Evolutionary conservation across 2,888 invertebrate genomes (phyloP).

Genomic region (Cosmia trapezina): DNA sequence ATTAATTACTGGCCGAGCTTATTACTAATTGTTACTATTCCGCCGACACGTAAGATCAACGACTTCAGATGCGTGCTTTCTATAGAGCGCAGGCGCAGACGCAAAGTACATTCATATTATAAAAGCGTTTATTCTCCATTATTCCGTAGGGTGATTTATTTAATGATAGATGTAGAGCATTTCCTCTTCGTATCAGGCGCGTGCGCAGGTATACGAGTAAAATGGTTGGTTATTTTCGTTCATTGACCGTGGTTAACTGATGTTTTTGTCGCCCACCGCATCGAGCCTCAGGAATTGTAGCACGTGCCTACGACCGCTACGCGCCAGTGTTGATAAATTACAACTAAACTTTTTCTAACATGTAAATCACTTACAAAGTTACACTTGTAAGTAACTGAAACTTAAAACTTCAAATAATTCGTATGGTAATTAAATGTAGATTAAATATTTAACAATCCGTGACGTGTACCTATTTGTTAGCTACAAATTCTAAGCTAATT

Average conservation of each 20-base stretch:
- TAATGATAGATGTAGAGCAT: conserved; percentile 68
- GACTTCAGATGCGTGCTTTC: conserved; percentile 32
- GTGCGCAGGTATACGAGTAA: conserved; percentile 67
- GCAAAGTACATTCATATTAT: conserved; percentile 37
- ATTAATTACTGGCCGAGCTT: conserved; percentile 31
- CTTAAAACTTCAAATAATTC: conserved; percentile 12
- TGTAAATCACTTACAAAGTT: conserved; percentile 35
- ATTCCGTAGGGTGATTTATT: conserved; percentile 66
- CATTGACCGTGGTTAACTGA: conserved; percentile 79
- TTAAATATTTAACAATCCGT: conserved; percentile 45
- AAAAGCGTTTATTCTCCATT: conserved; percentile 58
- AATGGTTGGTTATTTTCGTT: conserved; percentile 79
- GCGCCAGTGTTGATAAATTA: conserved; percentile 58
- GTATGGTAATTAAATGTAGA: conserved; percentile 34
- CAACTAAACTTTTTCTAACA: conserved; percentile 38
- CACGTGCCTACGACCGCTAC: conserved; percentile 60
- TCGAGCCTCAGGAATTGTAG: conserved; percentile 53
- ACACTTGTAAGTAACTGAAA: conserved; percentile 1
- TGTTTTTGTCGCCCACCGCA: conserved; percentile 77
- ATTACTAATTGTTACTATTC: conserved; percentile 42
- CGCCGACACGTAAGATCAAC: conserved; percentile 25
- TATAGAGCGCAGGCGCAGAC: conserved; percentile 22
- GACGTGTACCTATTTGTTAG: conserved; percentile 43
- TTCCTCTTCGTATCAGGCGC: conserved; percentile 66
- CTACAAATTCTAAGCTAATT: conserved; percentile 38